Conservation (phyloP, 2,113 vertebrate genomes). For the Athene cunicularia region DNA sequence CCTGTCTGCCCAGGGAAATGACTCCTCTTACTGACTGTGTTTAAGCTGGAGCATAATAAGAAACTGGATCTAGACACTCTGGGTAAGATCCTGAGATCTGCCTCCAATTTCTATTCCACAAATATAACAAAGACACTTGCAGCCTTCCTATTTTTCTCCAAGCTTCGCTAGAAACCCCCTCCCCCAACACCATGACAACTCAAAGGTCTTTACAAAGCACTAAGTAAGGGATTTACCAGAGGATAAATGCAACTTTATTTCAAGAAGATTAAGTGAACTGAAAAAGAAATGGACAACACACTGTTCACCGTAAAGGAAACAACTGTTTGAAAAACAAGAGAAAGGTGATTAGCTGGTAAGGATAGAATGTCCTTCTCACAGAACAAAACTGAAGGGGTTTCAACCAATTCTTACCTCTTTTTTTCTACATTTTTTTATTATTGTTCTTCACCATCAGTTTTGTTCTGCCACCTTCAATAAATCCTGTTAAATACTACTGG, state of each 20-base stretch:
- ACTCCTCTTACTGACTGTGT: too few relatives aligned
- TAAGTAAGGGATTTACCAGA: slow-evolving; percentile 18
- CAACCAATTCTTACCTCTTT: neutral
- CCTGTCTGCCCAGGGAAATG: neutral
- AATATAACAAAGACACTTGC: neutral
- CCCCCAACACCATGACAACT: neutral
- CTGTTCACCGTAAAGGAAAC: neutral
- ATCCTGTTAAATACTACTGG: neutral
- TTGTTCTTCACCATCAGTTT: neutral
- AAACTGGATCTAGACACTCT: neutral
- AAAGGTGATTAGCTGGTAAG: neutral
- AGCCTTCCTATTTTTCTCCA: neutral
- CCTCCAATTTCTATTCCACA: neutral
- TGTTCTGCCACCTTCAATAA: neutral
- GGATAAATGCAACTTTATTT: slow-evolving; percentile 30
- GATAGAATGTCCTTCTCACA: neutral
- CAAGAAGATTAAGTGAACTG: slow-evolving; percentile 32
- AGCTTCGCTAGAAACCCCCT: neutral
- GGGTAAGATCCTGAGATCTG: neutral
- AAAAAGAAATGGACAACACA: neutral
- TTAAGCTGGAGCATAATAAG: neutral
- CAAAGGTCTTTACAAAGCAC: slow-evolving; percentile 9
- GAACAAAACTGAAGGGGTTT: neutral
- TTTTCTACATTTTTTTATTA: neutral
- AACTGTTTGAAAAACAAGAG: neutral